Conservation (phyloP, 1,140 invertebrate species). For the Riptortus pedestris region DNA sequence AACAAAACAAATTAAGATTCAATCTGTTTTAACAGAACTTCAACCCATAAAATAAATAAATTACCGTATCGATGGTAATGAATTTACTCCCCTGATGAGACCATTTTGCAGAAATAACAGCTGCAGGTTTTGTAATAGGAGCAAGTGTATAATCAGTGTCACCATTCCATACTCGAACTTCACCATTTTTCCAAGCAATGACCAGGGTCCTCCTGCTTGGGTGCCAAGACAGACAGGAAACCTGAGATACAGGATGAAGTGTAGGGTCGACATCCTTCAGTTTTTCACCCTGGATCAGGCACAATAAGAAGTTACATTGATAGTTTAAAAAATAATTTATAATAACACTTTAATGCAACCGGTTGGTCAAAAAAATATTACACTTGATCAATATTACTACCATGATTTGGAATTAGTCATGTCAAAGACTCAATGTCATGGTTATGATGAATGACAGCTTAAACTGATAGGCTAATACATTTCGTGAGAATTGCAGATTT, state of each 20-base stretch:
- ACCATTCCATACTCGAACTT: conserved; percentile 69
- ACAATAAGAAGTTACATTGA: conserved; percentile 17
- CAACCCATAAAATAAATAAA: too few relatives aligned
- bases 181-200: conserved; percentile 84
- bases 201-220: conserved; percentile 68
- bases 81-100: conserved; percentile 73
- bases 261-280: conserved; percentile 67
- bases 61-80: conserved; percentile 63
- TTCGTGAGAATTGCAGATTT: too few relatives aligned
- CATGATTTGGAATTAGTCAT: too few relatives aligned
- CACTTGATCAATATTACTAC: too few relatives aligned
- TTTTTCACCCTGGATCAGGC: conserved; percentile 66
- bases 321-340: too few relatives aligned
- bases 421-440: too few relatives aligned
- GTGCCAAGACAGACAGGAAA: conserved; percentile 78
- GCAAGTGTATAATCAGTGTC: conserved; percentile 58
- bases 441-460: too few relatives aligned
- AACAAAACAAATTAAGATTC: too few relatives aligned
- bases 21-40: neutral
- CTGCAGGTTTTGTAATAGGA: conserved; percentile 65
- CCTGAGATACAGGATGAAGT: conserved; percentile 58
- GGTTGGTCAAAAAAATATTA: too few relatives aligned
- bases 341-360: too few relatives aligned
- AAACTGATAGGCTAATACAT: too few relatives aligned
- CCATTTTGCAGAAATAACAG: conserved; percentile 58